Base-by-base conservation (phyloP, 2,797 vertebrate species). In the Spinibarbus caldwelli region DNA sequence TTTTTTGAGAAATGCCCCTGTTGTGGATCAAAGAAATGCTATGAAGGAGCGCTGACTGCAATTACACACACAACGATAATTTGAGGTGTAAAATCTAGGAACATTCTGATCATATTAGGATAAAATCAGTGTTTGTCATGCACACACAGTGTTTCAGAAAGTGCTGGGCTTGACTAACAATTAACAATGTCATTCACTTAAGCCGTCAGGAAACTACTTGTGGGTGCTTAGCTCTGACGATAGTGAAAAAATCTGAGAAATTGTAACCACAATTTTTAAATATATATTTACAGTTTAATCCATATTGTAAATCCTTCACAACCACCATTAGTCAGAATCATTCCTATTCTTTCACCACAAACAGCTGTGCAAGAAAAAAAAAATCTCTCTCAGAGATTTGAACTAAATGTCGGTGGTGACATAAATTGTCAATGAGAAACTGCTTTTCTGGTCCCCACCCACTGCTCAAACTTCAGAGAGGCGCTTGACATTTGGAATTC, bases 401-500 rank as follows among this genome's bases (percentile, higher is more conserved):
- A 68, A 71, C 76, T 85, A 90, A 90, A 91, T 89, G 91, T 90
- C 83, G 89, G 82, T 84, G 81, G 87, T 93, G 90, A 92, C 91
- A 91, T 92, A 45, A 83, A 84, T 85, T 90, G 88, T 87, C 79
- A 83, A 78, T 85, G 88, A 85, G 82, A 91, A 90, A 89, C 91
- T 91, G 89, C 71, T 83, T 87, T 87, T 91, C 84, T 86, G 88
- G 89, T 85, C 67, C 70, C 83, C 91, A 92, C 89, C 83, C 57
- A 31, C 86, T 68, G 71, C 36, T 92, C 90, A 87, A 91, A 92
- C 91, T 93, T 91, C 91, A 93, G 89, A 93, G 91, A 87, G n/a
- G 80, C 78, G 86, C 92, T 90, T 94, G 94, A 94, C 94, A 94
- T 95, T 95, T 95, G 88, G 86, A 93, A 92, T 90, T 89, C 90